Base-by-base conservation (phyloP, 1,140 invertebrate species). In the Theocolax elegans region DNA sequence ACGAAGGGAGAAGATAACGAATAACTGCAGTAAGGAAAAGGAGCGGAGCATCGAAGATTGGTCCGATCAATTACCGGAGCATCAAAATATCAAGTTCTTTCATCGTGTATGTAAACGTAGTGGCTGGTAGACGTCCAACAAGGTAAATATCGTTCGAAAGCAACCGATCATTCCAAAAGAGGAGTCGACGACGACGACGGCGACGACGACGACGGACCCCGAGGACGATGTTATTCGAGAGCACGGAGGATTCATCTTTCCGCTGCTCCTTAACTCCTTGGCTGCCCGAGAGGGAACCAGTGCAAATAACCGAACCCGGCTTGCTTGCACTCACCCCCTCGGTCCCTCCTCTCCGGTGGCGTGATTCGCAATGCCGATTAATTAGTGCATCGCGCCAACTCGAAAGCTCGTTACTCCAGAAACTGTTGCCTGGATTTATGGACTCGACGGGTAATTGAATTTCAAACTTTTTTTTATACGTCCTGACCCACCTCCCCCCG, bases 351-450 rank as follows among this genome's bases (percentile, higher is more conserved):
- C 48, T 40, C 40, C 38, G 27, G 15, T 19, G 17, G 10, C 27
- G 17, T 56, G 23, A 44, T 46, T 56, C 65, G 53, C 42, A 21
- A 59, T 49, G 42, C 6, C 56, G 56, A 68, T 68, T 68, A 67
- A 68, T 68, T 68, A 68, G 62, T 68, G 46, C 66, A 25, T 21
- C 31, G 53, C 29, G 21, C 48, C 17, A 23, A 62, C 56, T 53
- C 9, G 56, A 53, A 40, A 60, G 56, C 46, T 60, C 29, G 54
- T 68, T 60, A 62, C 44, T 31, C 35, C 10, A 15, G 8, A 3
- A 15, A n/a, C 6, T n/a, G 21, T 15, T 15, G 8, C 38, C 10
- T n/a, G 48, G 31, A 68, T 40, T 68, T 68, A 68, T 60, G 9
- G 31, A 3, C 17, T 10, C 27, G 19, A n/a, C 9, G 56, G 42